Conservation (phyloP, 2,888 invertebrate species). For the Drosophila emarginata region DNA sequence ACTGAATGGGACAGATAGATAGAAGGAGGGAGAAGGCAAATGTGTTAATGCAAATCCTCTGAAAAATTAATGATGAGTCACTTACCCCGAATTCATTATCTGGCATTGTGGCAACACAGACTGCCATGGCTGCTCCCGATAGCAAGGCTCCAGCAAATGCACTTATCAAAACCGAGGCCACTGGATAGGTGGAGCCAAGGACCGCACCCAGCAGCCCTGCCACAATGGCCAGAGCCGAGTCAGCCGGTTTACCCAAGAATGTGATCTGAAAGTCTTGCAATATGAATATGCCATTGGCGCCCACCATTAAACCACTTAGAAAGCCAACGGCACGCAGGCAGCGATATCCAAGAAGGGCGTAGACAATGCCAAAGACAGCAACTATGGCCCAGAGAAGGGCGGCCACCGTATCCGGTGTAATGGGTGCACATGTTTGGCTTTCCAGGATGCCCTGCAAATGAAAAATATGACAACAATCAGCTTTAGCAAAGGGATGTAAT, state of each 20-base stretch:
- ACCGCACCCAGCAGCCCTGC: slow-evolving; percentile 82
- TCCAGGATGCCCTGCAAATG: slow-evolving; percentile 81
- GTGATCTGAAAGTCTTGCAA: slow-evolving; percentile 91
- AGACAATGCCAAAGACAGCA: slow-evolving; percentile 90
- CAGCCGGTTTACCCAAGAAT: slow-evolving; percentile 85
- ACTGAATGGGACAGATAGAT: slow-evolving; percentile 56
- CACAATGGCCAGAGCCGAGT: slow-evolving; percentile 82
- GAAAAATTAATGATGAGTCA: background rate
- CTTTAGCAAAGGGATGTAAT: background rate
- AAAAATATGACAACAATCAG: background rate
- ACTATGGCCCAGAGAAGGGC: slow-evolving; percentile 82
- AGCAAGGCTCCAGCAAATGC: slow-evolving; percentile 82
- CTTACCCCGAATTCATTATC: slow-evolving; percentile 82
- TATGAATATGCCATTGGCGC: slow-evolving; percentile 91
- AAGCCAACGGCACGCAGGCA: slow-evolving; percentile 95
- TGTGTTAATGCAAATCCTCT: no score
- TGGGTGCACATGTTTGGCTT: slow-evolving; percentile 80
- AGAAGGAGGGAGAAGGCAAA: background rate
- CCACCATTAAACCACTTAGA: slow-evolving; percentile 93
- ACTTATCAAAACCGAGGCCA: slow-evolving; percentile 81
- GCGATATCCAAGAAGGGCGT: slow-evolving; percentile 92
- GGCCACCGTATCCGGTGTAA: slow-evolving; percentile 81
- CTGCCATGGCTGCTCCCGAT: slow-evolving; percentile 81
- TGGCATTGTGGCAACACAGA: slow-evolving; percentile 82
- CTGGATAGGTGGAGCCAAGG: slow-evolving; percentile 82